Evolutionary conservation across 2,797 vertebrate species (phyloP).

Genomic region (Poliocrania exsul): DNA sequence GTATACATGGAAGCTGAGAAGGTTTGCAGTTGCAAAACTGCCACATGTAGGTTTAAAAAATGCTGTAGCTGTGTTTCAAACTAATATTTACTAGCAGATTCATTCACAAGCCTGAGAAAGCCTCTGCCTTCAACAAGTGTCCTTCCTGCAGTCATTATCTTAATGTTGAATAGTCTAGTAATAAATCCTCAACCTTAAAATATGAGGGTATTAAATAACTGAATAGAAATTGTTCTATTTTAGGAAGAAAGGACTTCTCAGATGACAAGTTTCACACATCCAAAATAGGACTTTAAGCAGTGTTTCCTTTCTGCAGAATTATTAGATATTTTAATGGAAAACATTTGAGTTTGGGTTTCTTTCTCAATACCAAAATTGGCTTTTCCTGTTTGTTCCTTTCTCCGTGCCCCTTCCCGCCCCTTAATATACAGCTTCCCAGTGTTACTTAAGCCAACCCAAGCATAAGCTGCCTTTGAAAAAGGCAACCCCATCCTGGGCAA

Average conservation of each 20-base stretch:
- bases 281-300: neutral
- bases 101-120: neutral
- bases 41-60: neutral
- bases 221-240: neutral
- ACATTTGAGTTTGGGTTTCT: neutral
- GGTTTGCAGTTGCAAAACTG: neutral
- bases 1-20: neutral
- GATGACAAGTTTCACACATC: neutral
- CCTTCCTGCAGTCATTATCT: neutral
- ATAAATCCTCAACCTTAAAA: neutral
- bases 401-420: neutral
- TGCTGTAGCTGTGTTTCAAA: neutral
- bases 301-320: neutral
- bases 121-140: neutral
- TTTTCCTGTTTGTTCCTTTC: neutral
- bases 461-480: neutral
- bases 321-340: neutral
- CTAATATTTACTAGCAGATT: neutral
- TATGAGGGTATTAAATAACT: neutral
- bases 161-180: neutral
- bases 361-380: neutral
- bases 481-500: neutral
- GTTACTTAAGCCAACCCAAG: neutral
- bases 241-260: neutral
- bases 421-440: neutral